These are phyloP conservation scores for Cardiocondyla obscurior DNA, from an alignment of 1,140 invertebrate genomes.

Conservation along the genomic window DNA sequence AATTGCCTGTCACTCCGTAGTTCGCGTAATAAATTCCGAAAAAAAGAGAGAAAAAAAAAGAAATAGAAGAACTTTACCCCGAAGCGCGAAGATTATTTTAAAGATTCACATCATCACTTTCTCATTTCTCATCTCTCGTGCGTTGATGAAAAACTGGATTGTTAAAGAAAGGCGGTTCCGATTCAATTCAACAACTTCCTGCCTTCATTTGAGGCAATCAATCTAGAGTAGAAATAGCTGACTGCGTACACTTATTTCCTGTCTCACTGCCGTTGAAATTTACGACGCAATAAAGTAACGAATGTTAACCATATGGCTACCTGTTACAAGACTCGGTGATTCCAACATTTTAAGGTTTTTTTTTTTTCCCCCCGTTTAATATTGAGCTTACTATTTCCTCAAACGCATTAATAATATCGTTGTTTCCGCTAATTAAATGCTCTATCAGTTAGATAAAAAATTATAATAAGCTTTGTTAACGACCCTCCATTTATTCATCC, in stretches of 20 bases:
- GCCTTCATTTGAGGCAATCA: conserved; percentile 24
- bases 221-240: conserved; percentile 11
- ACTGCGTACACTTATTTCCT: conserved; percentile 24
- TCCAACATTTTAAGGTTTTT: not conserved
- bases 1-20: not conserved
- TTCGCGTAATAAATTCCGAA: conserved; percentile 8
- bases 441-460: not conserved
- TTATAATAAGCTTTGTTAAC: not conserved
- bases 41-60: conserved; percentile 29
- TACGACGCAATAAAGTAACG: conserved; percentile 25
- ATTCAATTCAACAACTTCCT: conserved; percentile 44
- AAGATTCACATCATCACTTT: not conserved
- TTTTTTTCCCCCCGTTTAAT: not conserved
- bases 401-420: not conserved
- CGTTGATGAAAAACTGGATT: conserved; percentile 18
- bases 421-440: not conserved
- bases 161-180: conserved; percentile 16
- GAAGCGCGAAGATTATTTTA: not conserved
- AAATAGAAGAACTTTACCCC: not conserved
- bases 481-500: not conserved
- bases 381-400: not conserved
- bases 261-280: conserved; percentile 25
- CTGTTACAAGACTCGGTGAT: not conserved
- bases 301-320: not conserved
- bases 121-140: conserved; percentile 33